These are phyloP conservation scores for Montipora capitata DNA, from an alignment of 92 coral and sea anemone genomes.

Conservation along the genomic window DNA sequence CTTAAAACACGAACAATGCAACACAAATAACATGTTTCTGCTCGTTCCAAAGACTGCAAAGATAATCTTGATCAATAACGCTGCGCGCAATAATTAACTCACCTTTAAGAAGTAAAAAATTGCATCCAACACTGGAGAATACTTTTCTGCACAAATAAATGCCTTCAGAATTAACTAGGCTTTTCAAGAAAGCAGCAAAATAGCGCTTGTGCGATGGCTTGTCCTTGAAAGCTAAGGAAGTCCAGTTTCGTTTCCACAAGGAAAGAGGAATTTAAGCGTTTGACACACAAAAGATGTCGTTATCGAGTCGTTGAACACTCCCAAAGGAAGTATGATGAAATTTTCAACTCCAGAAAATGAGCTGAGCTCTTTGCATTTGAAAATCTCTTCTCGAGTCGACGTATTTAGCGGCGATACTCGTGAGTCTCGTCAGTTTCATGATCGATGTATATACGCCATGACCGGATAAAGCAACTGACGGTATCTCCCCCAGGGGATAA, in stretches of 20 bases:
- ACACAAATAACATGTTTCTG: constrained; percentile 40
- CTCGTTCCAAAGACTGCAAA: constrained; percentile 58
- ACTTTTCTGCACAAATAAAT: constrained; percentile 82
- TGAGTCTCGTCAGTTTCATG: constrained; percentile 38
- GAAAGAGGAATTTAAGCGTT: constrained; percentile 83
- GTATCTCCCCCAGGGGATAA: constrained; percentile 88
- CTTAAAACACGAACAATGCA: not conserved
- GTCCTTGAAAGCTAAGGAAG: constrained; percentile 63
- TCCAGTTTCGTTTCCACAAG: constrained; percentile 91
- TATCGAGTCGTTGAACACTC: constrained; percentile 84
- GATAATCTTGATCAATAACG: constrained; percentile 19
- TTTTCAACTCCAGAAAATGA: constrained; percentile 85
- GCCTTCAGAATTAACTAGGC: constrained; percentile 81
- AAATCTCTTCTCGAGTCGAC: constrained; percentile 60
- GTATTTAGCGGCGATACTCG: constrained; percentile 38
- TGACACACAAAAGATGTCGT: constrained; percentile 96
- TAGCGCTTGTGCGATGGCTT: constrained; percentile 66
- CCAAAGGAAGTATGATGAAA: constrained; percentile 98
- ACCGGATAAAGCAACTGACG: constrained; percentile 88
- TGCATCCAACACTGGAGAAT: constrained; percentile 78
- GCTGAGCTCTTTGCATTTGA: constrained; percentile 68
- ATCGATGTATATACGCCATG: constrained; percentile 82
- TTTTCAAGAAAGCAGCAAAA: constrained; percentile 90
- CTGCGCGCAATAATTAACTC: constrained; percentile 55
- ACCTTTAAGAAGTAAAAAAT: constrained; percentile 87